A percentile compares a stretch with the other conserved stretches of the same genome.
These are phyloP conservation scores for Dynastes hyllus DNA, from an alignment of 2,888 invertebrate species.

Conservation along the genomic window DNA sequence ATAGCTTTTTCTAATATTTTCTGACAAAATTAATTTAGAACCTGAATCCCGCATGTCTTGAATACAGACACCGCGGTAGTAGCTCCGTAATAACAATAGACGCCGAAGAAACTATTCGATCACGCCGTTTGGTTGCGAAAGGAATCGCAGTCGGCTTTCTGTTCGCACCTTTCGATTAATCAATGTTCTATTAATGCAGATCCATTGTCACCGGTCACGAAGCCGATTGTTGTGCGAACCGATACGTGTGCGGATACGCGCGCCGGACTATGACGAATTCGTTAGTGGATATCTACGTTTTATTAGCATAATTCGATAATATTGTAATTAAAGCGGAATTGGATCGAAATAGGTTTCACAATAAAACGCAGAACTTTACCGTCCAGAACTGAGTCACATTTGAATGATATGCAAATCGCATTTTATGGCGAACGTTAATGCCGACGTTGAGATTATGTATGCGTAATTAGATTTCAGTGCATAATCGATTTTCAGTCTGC, in stretches of 20 bases:
- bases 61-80: slow-evolving; percentile 16
- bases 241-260: neutral
- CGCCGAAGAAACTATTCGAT: slow-evolving; percentile 10
- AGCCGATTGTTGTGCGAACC: slow-evolving; percentile 13
- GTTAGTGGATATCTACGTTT: slow-evolving; percentile 23
- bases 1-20: neutral
- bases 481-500: slow-evolving; percentile 12
- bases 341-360: slow-evolving; percentile 8
- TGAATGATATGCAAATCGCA: slow-evolving; percentile 19
- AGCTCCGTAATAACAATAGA: slow-evolving; percentile 20
- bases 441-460: neutral
- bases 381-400: slow-evolving; percentile 18
- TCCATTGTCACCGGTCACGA: slow-evolving; percentile 45
- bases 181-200: slow-evolving; percentile 39
- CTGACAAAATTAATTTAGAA: slow-evolving; percentile 5
- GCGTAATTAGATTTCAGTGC: neutral
- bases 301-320: slow-evolving; percentile 23
- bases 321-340: slow-evolving; percentile 26
- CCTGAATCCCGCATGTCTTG: neutral
- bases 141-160: slow-evolving; percentile 24
- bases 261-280: slow-evolving; percentile 2
- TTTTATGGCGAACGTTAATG: neutral
- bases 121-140: slow-evolving; percentile 33
- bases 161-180: slow-evolving; percentile 41
- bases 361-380: neutral